Evolutionary conservation across 2,888 invertebrate species (phyloP).

Genomic region (Caenorhabditis japonica): DNA sequence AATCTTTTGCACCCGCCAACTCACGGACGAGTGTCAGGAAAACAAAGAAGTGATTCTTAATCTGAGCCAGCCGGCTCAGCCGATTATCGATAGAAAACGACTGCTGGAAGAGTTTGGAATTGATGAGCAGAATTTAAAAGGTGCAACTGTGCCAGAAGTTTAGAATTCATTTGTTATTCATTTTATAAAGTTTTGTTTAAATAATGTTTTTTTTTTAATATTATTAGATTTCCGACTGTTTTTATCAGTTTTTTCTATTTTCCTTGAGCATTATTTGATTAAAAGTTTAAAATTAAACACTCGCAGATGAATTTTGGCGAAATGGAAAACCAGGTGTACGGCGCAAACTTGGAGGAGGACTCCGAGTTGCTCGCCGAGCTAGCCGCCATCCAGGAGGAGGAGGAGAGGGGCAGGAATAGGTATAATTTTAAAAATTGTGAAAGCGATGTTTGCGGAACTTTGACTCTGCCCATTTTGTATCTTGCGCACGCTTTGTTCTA

Average conservation of each 20-base stretch:
- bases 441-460: no score
- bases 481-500: no score
- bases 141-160: constrained; percentile 25
- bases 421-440: constrained; percentile 1
- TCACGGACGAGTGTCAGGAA: constrained; percentile 62
- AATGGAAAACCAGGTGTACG: constrained; percentile 60
- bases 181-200: constrained; percentile 1
- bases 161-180: background rate
- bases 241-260: constrained; percentile 1
- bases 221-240: constrained; percentile 3
- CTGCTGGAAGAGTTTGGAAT: constrained; percentile 60
- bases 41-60: constrained; percentile 65
- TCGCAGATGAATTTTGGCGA: constrained; percentile 51
- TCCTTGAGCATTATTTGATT: background rate
- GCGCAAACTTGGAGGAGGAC: constrained; percentile 63
- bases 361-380: constrained; percentile 66
- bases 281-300: constrained; percentile 6
- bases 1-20: constrained; percentile 63
- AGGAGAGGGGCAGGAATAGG: constrained; percentile 33
- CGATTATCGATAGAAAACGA: constrained; percentile 60
- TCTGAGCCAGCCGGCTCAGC: constrained; percentile 57
- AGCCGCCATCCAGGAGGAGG: constrained; percentile 61
- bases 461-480: no score
- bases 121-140: constrained; percentile 30
- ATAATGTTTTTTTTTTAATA: constrained; percentile 4